A percentile compares a stretch with the other conserved stretches of the same genome.
phyloP scores from a whole-genome alignment of 2,888 invertebrate genomes.

The Tinea trinotella region DNA sequence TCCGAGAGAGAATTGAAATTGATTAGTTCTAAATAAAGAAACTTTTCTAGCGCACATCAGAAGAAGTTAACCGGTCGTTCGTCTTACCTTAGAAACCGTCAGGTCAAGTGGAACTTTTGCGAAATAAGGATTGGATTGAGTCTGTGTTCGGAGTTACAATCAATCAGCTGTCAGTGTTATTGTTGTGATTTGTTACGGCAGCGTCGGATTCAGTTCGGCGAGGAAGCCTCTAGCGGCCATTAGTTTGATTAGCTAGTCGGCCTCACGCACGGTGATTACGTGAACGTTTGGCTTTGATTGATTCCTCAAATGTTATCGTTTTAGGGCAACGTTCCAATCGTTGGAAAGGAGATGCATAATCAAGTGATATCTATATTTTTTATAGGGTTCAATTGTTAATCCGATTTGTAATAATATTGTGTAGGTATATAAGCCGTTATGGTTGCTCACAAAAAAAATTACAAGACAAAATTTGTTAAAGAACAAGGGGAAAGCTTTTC shows the following conservation, averaged over 20 bases:
- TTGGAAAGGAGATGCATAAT: background rate
- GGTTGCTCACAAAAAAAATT: background rate
- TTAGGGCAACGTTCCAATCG: constrained; percentile 21
- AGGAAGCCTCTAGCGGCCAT: constrained; percentile 41
- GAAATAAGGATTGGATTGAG: constrained; percentile 47
- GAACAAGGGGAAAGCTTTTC: constrained; percentile 29
- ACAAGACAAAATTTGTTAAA: background rate
- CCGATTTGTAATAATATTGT: no score
- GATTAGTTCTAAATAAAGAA: constrained; percentile 1
- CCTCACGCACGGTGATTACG: constrained; percentile 58
- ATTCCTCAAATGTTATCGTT: constrained; percentile 54
- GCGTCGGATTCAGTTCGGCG: constrained; percentile 22
- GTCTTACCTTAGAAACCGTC: constrained; percentile 34
- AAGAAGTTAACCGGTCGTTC: constrained; percentile 1
- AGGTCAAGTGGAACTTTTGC: constrained; percentile 31
- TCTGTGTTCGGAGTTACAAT: constrained; percentile 42
- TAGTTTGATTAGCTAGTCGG: constrained; percentile 65
- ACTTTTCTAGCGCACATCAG: constrained; percentile 2
- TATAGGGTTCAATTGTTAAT: no score
- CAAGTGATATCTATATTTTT: background rate
- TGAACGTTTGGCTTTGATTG: constrained; percentile 64
- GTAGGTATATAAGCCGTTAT: no score
- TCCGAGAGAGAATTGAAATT: constrained; percentile 2
- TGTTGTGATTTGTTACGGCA: constrained; percentile 63
- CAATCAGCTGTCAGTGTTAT: constrained; percentile 58